Evolutionary conservation across 1,140 invertebrate genomes (phyloP), one percentile per base, ranked within the genome.

Genomic region (Arion vulgaris): DNA sequence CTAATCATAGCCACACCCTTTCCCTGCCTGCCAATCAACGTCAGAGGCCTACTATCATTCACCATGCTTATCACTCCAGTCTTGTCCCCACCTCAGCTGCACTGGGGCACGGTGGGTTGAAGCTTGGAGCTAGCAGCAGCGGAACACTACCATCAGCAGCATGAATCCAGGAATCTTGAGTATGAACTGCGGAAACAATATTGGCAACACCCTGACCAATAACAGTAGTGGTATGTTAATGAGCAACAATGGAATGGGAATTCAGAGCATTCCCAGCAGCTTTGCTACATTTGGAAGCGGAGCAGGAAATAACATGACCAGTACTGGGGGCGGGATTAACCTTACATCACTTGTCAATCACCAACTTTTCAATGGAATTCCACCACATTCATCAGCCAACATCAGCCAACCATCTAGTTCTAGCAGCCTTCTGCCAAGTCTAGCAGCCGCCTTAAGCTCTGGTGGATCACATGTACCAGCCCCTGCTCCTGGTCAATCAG

Each of bases 41-140:
- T 11, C 80, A 81, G 34, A 51, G 80, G 45, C 80, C 80, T 0
- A 28, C 69, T 19, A 36, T 81, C n/a, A 39, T 53, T 49, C 80
- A 81, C 80, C 80, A 81, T 39, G 69, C 80, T 51, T 81, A 81
- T 49, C 80, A 81, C 34, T 81, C 80, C 19, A 73, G 69, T n/a
- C 38, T 81, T 28, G 80, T 81, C 17, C 80, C 80, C 41, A 74
- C 80, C 26, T 74, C 80, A 1, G 71, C 68, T 36, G 80, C 80
- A 36, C 80, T 81, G 1, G 80, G 80, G 7, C n/a, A 49, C 28
- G 26, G 53, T 28, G 49, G 57, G 2, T 11, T 49, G n/a, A 57
- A 49, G 26, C 34, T 32, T 28, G 78, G n/a, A 17, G 28, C 5
- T 28, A 71, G 78, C 66, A 80, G 78, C 68, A 66, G 66, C 34